These are phyloP conservation scores for Drosophila tsacasi DNA, from an alignment of 1,140 invertebrate genomes.

Conservation along the genomic window DNA sequence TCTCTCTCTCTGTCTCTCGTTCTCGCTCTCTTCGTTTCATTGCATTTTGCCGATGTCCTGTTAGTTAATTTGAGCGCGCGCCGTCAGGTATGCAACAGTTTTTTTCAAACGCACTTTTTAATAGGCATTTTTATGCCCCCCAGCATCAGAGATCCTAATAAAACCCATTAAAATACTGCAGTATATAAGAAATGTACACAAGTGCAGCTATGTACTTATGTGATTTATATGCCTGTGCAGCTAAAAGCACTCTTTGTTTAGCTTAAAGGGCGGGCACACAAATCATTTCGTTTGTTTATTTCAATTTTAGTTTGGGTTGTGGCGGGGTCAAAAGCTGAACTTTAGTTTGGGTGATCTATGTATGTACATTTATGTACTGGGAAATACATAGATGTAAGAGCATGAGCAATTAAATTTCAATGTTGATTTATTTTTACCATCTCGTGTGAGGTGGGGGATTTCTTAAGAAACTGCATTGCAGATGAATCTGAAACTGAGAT, in stretches of 20 bases:
- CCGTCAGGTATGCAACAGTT: conserved; percentile 79
- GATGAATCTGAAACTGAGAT: background rate
- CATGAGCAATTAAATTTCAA: conserved; percentile 31
- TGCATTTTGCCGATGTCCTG: conserved; percentile 27
- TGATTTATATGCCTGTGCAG: conserved; percentile 31
- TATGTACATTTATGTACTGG: conserved; percentile 4
- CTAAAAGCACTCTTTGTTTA: conserved; percentile 30
- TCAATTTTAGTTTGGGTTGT: background rate
- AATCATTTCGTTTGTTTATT: conserved; percentile 32
- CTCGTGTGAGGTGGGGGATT: background rate
- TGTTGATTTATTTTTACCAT: conserved; percentile 40
- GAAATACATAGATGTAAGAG: background rate
- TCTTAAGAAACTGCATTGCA: conserved; percentile 12
- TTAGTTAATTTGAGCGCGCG: conserved; percentile 66
- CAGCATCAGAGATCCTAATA: conserved; percentile 57
- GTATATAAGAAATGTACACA: conserved; percentile 37
- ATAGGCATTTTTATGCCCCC: conserved; percentile 50
- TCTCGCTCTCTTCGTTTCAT: background rate
- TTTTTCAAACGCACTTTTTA: conserved; percentile 70
- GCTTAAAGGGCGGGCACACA: conserved; percentile 32
- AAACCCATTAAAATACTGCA: conserved; percentile 66
- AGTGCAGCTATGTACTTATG: conserved; percentile 7
- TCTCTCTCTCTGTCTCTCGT: conserved; percentile 6
- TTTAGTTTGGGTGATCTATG: conserved; percentile 2
- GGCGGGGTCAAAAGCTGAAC: conserved; percentile 8